phyloP scores from a whole-genome alignment of 2,113 vertebrate genomes.

The Epinephelus fuscoguttatus region DNA sequence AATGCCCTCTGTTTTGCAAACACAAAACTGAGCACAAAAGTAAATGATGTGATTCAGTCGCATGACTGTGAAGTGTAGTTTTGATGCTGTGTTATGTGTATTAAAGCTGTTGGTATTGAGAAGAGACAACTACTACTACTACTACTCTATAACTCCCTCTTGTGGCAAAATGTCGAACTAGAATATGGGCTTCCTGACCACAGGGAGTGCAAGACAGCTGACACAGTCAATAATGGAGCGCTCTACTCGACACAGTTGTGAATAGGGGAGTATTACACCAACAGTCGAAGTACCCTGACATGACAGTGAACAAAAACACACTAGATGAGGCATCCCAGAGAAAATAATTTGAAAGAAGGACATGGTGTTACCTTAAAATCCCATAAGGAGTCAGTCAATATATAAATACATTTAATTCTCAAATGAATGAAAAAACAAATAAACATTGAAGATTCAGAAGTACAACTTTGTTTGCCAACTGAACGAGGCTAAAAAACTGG shows the following conservation, averaged over 20 bases:
- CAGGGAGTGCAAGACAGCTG: neutral
- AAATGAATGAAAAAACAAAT: no score
- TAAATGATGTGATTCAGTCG: neutral
- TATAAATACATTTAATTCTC: neutral
- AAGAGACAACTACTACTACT: neutral
- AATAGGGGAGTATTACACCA: neutral
- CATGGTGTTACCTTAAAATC: neutral
- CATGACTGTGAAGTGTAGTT: neutral
- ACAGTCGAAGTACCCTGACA: neutral
- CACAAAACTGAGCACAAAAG: neutral
- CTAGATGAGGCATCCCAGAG: neutral
- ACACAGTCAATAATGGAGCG: no score
- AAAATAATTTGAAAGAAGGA: neutral
- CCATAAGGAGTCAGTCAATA: neutral
- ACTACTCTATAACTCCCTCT: conserved; percentile 15
- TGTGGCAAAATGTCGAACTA: conserved; percentile 28
- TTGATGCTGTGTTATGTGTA: neutral
- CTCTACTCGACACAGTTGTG: neutral
- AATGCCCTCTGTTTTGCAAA: neutral
- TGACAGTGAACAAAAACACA: neutral
- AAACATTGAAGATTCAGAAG: no score
- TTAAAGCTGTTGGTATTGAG: neutral
- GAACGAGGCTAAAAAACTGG: no score
- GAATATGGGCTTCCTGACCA: neutral
- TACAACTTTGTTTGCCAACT: no score